Conservation (phyloP, 2,113 vertebrate species). For the Pleuronectes platessa region DNA sequence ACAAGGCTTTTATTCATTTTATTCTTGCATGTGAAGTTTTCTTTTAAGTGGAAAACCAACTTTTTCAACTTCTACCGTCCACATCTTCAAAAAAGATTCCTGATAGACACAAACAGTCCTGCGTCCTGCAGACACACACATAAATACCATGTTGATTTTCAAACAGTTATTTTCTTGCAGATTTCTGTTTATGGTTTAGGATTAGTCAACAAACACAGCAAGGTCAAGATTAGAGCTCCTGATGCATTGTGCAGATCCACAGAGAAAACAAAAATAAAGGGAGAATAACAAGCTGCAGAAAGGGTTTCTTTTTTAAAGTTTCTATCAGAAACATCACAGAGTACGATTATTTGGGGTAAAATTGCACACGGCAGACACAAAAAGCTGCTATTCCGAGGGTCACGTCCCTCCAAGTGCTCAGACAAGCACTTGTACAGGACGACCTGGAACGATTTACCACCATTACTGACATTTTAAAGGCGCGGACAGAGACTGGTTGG, state of each 20-base stretch:
- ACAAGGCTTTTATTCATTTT: neutral
- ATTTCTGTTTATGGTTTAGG: neutral
- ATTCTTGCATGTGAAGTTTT: neutral
- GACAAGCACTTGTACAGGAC: neutral
- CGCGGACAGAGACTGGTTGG: neutral
- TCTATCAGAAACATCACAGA: neutral
- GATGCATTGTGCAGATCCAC: neutral
- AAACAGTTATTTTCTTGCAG: neutral
- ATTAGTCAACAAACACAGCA: conserved; percentile 1
- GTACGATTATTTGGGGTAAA: neutral
- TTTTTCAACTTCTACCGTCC: neutral
- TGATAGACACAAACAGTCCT: neutral
- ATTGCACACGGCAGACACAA: neutral
- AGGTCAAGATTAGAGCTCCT: neutral
- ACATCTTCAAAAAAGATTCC: neutral
- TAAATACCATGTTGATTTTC: neutral
- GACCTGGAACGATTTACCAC: neutral
- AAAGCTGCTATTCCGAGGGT: neutral
- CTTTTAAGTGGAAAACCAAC: neutral
- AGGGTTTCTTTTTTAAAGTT: neutral
- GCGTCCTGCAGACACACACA: neutral
- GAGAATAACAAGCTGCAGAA: neutral
- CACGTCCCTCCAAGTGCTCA: neutral
- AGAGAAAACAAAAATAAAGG: neutral
- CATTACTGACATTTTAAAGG: neutral